Conservation (phyloP, 1,140 invertebrate species). For the Leptoteleia sp. region DNA sequence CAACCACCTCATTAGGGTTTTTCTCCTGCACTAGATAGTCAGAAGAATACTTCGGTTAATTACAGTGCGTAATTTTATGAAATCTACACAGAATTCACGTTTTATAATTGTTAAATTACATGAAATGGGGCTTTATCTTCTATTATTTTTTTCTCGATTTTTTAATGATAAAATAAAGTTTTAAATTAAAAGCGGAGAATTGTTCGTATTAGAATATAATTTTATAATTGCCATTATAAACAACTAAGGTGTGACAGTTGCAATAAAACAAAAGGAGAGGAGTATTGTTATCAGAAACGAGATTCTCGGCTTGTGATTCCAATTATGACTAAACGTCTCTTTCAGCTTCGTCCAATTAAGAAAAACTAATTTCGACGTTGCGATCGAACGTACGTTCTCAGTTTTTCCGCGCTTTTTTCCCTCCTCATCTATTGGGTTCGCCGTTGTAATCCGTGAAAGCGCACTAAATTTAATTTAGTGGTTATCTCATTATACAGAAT, state of each 20-base stretch:
- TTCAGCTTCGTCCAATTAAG: slow-evolving; percentile 71
- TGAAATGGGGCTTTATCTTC: too few relatives aligned
- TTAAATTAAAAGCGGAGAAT: too few relatives aligned
- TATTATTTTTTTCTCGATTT: too few relatives aligned
- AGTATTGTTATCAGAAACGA: slow-evolving; percentile 5
- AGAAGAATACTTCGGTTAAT: too few relatives aligned
- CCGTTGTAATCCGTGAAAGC: slow-evolving; percentile 54
- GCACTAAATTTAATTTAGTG: slow-evolving; percentile 74
- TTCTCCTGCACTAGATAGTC: too few relatives aligned
- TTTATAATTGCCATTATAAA: slow-evolving; percentile 1
- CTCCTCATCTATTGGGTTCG: slow-evolving; percentile 7
- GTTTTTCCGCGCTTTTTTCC: slow-evolving; percentile 28
- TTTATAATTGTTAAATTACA: too few relatives aligned
- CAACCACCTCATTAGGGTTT: too few relatives aligned
- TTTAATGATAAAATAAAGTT: too few relatives aligned
- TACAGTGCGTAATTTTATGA: too few relatives aligned
- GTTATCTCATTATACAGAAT: slow-evolving; percentile 68
- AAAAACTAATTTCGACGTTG: slow-evolving; percentile 74
- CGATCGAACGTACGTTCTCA: slow-evolving; percentile 51
- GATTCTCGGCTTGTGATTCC: slow-evolving; percentile 24
- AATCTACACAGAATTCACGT: too few relatives aligned
- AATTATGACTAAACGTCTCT: slow-evolving; percentile 67
- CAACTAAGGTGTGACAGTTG: background rate
- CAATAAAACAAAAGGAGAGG: slow-evolving; percentile 4
- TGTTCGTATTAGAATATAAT: too few relatives aligned